Conservation (phyloP, 2,113 vertebrate genomes). For the Phalacrocorax carbo region DNA sequence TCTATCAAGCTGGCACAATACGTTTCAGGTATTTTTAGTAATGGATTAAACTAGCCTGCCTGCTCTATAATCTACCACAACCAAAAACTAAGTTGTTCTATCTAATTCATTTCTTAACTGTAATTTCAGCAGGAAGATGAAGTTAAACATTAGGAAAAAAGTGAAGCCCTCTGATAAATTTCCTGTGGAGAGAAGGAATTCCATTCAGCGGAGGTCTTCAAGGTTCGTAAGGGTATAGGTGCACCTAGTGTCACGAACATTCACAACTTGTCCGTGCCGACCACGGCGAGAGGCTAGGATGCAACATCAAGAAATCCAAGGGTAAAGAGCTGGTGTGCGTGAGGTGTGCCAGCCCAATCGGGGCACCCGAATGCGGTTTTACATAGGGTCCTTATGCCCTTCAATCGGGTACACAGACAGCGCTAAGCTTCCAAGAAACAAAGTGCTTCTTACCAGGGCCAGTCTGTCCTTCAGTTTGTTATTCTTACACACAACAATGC, state of each 20-base stretch:
- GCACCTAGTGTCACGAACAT: fast-evolving
- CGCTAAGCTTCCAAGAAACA: not conserved
- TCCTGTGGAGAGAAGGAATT: not conserved
- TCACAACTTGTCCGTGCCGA: fast-evolving
- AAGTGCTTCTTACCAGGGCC: not conserved
- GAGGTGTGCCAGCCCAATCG: not conserved
- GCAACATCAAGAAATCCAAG: fast-evolving
- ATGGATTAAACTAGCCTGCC: not conserved
- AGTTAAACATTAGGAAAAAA: not conserved
- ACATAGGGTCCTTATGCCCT: too few relatives aligned
- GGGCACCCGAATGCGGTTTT: fast-evolving
- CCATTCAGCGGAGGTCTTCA: not conserved
- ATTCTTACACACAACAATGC: not conserved
- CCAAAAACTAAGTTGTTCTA: not conserved
- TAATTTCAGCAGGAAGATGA: not conserved
- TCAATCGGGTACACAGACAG: not conserved
- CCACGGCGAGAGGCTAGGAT: not conserved
- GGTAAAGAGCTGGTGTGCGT: fast-evolving
- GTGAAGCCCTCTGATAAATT: too few relatives aligned
- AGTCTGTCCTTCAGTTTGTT: not conserved
- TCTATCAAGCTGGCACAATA: not conserved
- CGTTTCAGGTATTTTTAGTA: not conserved
- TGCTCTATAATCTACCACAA: not conserved
- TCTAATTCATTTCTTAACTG: not conserved
- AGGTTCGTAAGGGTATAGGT: not conserved